phyloP scores from a whole-genome alignment of 2,113 vertebrate genomes.

The Zingel zingel region DNA sequence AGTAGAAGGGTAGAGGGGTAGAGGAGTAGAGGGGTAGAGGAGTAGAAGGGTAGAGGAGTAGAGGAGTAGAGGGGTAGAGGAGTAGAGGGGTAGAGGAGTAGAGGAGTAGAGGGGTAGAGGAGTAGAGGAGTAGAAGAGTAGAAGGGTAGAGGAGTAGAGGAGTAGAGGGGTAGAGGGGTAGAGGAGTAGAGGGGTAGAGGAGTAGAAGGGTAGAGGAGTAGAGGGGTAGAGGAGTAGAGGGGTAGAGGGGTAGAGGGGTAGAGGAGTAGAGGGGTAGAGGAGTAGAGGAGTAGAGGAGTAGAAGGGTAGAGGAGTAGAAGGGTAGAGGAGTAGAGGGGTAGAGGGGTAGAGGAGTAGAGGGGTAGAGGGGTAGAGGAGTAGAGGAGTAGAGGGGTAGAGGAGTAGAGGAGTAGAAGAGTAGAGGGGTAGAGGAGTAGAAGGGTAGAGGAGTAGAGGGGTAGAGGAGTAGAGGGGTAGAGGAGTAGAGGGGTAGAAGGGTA shows the following conservation, averaged over 20 bases:
- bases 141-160: too few species aligned
- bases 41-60: too few species aligned
- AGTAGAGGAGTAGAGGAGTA: rapidly evolving
- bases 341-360: rapidly evolving
- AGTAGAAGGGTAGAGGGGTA: not conserved
- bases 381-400: not conserved
- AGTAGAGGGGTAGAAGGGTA: rapidly evolving
- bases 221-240: not conserved
- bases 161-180: not conserved
- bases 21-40: not conserved
- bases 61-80: not conserved
- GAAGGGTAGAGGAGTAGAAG: not conserved
- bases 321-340: not conserved
- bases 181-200: not conserved
- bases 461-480: not conserved
- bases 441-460: not conserved
- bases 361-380: too few species aligned
- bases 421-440: not conserved
- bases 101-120: not conserved
- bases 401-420: too few species aligned
- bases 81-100: not conserved
- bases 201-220: too few species aligned
- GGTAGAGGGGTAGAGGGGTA: not conserved
- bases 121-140: not conserved
- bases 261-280: not conserved